phyloP scores from a whole-genome alignment of 2,113 vertebrate genomes.

The Hydrochoerus hydrochaeris region DNA sequence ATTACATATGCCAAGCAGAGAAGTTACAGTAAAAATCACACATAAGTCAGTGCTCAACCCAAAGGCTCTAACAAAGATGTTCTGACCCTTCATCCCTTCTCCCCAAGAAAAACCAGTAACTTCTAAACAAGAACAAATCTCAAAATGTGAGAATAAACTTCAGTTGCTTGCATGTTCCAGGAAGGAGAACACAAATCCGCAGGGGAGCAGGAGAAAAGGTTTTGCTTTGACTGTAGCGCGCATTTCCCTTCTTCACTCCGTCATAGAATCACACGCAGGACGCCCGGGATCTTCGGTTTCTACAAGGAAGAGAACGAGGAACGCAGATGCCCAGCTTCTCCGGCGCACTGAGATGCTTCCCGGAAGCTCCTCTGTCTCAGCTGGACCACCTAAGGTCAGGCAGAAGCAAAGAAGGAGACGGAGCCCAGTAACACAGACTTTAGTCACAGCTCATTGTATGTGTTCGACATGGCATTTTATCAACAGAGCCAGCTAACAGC shows the following conservation, averaged over 20 bases:
- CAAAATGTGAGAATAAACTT: background rate
- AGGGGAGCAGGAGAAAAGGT: background rate
- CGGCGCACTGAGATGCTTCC: background rate
- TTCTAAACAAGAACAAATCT: background rate
- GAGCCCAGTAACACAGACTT: background rate
- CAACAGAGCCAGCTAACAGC: background rate
- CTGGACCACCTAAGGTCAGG: background rate
- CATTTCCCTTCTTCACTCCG: rapidly evolving
- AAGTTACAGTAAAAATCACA: background rate
- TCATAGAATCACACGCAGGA: too few relatives aligned
- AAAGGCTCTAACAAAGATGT: background rate
- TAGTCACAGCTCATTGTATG: background rate
- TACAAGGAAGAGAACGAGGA: background rate
- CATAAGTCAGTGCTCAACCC: background rate
- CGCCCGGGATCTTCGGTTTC: background rate
- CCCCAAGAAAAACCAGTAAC: background rate
- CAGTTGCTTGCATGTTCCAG: background rate
- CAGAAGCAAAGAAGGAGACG: too few relatives aligned
- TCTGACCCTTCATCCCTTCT: background rate
- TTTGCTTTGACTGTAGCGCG: background rate
- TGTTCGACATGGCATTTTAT: too few relatives aligned
- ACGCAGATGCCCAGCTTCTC: rapidly evolving
- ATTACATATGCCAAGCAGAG: background rate
- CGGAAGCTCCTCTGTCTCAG: background rate
- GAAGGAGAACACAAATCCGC: background rate